phyloP scores from a whole-genome alignment of 2,113 vertebrate genomes.

The Meriones unguiculatus region DNA sequence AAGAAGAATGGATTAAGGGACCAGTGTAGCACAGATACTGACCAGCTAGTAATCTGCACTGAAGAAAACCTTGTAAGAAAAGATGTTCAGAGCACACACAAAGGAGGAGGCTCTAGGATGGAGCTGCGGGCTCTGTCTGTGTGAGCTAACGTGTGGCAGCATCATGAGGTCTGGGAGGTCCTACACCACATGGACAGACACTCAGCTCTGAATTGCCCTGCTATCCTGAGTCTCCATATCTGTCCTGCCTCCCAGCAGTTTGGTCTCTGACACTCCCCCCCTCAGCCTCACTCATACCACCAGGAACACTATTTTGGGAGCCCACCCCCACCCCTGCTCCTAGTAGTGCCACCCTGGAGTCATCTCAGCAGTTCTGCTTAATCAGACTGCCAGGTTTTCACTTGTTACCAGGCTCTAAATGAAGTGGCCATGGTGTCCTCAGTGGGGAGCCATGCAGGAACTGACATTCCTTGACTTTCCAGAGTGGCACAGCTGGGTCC shows the following conservation, averaged over 20 bases:
- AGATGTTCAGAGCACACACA: background rate
- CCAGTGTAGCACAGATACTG: accelerated
- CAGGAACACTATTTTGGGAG: background rate
- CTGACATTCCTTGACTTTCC: background rate
- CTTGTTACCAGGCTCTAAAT: background rate
- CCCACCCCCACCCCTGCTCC: too few species aligned
- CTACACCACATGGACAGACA: too few species aligned
- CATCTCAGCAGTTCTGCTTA: background rate
- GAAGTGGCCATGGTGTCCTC: background rate
- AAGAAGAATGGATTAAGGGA: background rate
- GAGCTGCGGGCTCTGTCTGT: accelerated
- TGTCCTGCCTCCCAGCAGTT: background rate
- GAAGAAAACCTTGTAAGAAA: background rate
- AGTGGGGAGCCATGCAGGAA: background rate
- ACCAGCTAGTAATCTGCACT: background rate
- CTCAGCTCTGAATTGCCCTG: background rate
- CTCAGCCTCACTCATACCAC: background rate
- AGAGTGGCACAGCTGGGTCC: background rate
- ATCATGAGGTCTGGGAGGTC: accelerated
- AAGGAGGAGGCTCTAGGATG: accelerated
- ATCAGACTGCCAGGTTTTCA: background rate
- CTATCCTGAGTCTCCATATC: background rate
- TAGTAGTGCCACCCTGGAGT: background rate
- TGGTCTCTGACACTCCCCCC: background rate
- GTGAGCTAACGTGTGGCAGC: accelerated